A percentile compares a stretch with the other conserved stretches of the same genome.
Evolutionary conservation across 2,797 vertebrate species (phyloP).

Genomic region (Pyrrhura leucotis): DNA sequence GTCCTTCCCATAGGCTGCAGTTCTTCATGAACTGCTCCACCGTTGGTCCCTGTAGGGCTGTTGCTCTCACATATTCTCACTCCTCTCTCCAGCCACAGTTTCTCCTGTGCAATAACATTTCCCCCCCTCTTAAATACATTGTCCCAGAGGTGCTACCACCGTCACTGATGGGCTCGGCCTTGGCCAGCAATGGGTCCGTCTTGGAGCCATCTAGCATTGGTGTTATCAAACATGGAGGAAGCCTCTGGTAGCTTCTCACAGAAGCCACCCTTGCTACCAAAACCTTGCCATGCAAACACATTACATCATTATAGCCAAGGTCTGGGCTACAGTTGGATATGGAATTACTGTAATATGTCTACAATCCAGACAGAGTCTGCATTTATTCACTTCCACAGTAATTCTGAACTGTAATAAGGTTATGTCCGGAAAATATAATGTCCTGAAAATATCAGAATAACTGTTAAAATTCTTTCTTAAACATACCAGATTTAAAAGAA

Average conservation of each 20-base stretch:
- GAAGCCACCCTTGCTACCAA: background rate
- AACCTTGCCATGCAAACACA: background rate
- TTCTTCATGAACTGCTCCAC: background rate
- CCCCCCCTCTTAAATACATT: background rate
- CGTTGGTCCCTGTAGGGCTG: background rate
- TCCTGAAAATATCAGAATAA: background rate
- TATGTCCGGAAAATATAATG: background rate
- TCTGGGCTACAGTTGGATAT: background rate
- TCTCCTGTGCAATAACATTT: background rate
- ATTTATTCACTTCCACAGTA: background rate
- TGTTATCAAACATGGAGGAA: fast-evolving
- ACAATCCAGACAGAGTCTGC: background rate
- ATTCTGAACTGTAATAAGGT: background rate
- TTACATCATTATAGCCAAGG: background rate
- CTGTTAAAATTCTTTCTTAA: background rate
- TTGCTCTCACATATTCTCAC: background rate
- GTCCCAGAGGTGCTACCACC: background rate
- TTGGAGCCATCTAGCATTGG: background rate
- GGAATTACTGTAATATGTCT: background rate
- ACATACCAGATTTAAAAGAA: background rate
- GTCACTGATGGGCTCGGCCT: background rate
- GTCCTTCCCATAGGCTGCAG: background rate
- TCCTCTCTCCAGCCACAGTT: background rate
- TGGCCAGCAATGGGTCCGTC: background rate
- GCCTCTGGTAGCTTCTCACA: background rate